Percentiles rank a stretch among this genome's conserved stretches.
Conservation (phyloP, 2,888 invertebrate genomes). For the Polyommatus iphigenia region DNA sequence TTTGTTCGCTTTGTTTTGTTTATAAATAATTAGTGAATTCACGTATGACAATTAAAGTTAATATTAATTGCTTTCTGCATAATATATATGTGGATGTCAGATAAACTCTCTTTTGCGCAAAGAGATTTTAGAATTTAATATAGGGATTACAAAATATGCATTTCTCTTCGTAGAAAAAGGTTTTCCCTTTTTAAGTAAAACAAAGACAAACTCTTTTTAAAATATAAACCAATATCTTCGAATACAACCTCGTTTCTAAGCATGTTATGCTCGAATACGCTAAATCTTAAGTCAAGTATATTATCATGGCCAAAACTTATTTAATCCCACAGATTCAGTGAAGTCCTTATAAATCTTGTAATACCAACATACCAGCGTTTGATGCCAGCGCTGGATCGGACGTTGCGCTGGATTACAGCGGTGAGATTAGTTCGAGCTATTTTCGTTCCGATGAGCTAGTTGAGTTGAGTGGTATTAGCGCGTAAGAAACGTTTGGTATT, state of each 20-base stretch:
- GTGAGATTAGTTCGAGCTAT: constrained; percentile 24
- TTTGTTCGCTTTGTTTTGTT: constrained; percentile 42
- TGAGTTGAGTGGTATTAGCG: constrained; percentile 5
- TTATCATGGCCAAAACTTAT: constrained; percentile 8
- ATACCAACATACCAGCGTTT: constrained; percentile 7
- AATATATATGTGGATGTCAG: too few species aligned
- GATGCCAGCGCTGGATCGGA: constrained; percentile 15
- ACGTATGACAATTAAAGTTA: neutral
- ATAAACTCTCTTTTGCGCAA: too few species aligned
- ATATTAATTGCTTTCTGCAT: too few species aligned
- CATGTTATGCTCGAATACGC: neutral
- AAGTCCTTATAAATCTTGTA: constrained; percentile 5
- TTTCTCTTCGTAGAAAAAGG: too few species aligned
- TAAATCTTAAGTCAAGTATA: neutral
- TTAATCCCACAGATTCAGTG: neutral
- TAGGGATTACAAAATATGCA: too few species aligned
- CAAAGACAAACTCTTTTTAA: too few species aligned
- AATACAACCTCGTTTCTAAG: neutral
- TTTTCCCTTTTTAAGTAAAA: too few species aligned
- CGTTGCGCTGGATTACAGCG: constrained; percentile 11
- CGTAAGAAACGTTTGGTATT: constrained; percentile 4
- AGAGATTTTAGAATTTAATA: too few species aligned
- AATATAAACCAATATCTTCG: too few species aligned
- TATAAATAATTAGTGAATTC: neutral
- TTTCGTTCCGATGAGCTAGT: constrained; percentile 17